Evolutionary conservation across 2,797 vertebrate species (phyloP).

Genomic region (Acrossocheilus wenchowensis): DNA sequence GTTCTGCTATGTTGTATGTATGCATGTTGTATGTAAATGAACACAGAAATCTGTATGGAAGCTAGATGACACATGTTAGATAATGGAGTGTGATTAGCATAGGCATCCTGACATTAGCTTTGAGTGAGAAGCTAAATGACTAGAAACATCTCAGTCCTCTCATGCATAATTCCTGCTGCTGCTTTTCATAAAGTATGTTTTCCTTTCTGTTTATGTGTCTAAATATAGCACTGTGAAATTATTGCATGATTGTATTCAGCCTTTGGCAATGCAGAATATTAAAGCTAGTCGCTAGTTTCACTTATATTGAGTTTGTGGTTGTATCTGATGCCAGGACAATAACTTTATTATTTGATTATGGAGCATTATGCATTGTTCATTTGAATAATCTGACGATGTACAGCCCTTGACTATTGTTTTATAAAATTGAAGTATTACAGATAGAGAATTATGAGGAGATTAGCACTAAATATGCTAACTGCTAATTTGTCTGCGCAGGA

Average conservation of each 20-base stretch:
- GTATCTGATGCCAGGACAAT: conserved; percentile 57
- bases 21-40: conserved; percentile 22
- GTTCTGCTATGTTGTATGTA: background rate
- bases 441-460: conserved; percentile 44
- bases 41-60: conserved; percentile 18
- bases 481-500: background rate
- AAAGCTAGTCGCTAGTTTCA: conserved; percentile 60
- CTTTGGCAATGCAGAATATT: conserved; percentile 58
- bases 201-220: conserved; percentile 54
- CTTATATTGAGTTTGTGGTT: conserved; percentile 61
- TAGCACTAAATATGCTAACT: conserved; percentile 24
- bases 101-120: background rate
- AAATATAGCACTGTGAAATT: conserved; percentile 57
- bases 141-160: conserved; percentile 38
- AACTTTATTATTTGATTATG: conserved; percentile 58
- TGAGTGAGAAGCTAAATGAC: conserved; percentile 7
- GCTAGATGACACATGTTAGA: background rate
- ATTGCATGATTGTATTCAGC: conserved; percentile 58
- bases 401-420: conserved; percentile 45
- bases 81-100: conserved; percentile 41
- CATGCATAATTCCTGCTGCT: conserved; percentile 50
- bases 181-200: conserved; percentile 51
- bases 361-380: conserved; percentile 54
- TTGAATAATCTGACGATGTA: conserved; percentile 55
- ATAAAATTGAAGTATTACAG: conserved; percentile 36